phyloP scores from a whole-genome alignment of 2,797 vertebrate species.

The Aphelocoma californica region DNA sequence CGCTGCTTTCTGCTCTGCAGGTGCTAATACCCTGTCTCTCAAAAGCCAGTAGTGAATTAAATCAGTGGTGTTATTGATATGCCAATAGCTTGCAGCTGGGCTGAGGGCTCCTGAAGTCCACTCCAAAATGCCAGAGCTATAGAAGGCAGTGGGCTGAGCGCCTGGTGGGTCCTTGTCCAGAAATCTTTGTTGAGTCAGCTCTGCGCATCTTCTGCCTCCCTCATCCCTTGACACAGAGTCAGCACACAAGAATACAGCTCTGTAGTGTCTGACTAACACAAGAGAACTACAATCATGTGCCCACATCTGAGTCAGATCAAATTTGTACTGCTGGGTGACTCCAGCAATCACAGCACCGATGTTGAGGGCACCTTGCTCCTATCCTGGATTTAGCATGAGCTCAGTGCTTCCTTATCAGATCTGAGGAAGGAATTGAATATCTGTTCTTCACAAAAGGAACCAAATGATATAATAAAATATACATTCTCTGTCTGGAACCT shows the following conservation, averaged over 20 bases:
- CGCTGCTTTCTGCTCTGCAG: not conserved
- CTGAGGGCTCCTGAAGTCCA: not conserved
- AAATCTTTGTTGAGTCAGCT: conserved; percentile 33
- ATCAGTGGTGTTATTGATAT: not conserved
- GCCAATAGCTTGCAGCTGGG: conserved; percentile 3
- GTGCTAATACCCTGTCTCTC: not conserved
- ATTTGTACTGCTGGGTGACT: not conserved
- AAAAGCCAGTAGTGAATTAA: not conserved
- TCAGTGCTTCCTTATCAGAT: not conserved
- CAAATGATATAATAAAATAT: not conserved
- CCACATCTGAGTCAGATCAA: not conserved
- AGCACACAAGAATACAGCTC: not conserved
- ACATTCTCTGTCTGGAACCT: not conserved
- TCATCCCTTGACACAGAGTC: not conserved
- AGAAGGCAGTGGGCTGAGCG: not conserved
- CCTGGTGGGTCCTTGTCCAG: not conserved
- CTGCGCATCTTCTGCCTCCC: not conserved
- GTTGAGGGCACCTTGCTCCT: not conserved
- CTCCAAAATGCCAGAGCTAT: not conserved
- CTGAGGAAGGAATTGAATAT: not conserved
- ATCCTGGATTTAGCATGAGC: not conserved
- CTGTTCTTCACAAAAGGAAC: not conserved
- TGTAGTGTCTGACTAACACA: not conserved
- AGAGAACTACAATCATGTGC: not conserved
- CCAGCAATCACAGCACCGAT: not conserved